Percentiles rank a stretch among this genome's conserved stretches.
phyloP scores from a whole-genome alignment of 2,113 vertebrate species.

The Dascyllus trimaculatus region DNA sequence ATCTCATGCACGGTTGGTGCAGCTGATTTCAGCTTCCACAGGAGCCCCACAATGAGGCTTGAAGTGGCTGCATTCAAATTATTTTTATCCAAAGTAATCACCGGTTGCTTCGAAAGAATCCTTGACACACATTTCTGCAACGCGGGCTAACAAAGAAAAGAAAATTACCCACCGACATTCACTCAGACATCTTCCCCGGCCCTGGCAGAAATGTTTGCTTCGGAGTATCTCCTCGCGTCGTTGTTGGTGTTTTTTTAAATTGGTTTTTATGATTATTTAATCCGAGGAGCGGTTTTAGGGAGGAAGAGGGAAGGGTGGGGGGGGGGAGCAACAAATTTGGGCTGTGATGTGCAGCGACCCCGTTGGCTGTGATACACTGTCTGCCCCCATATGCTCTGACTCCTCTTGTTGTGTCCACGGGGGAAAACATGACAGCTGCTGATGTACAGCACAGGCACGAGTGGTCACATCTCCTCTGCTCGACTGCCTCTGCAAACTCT shows the following conservation, averaged over 20 bases:
- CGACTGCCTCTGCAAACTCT: slow-evolving; percentile 64
- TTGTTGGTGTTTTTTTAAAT: not conserved
- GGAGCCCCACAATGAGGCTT: not conserved
- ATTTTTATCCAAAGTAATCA: slow-evolving; percentile 15
- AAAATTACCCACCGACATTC: not conserved
- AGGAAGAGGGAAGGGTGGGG: not conserved
- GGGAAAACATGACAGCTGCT: slow-evolving; percentile 73
- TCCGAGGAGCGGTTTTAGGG: slow-evolving; percentile 8
- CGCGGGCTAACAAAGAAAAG: slow-evolving; percentile 7
- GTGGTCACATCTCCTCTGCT: slow-evolving; percentile 56
- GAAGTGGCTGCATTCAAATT: slow-evolving; percentile 67
- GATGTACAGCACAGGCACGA: slow-evolving; percentile 64
- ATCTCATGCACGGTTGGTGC: not conserved
- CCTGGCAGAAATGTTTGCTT: slow-evolving; percentile 9
- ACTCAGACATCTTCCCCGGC: not conserved
- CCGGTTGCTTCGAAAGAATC: slow-evolving; percentile 41
- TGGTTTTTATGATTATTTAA: slow-evolving; percentile 22
- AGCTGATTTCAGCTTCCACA: not conserved
- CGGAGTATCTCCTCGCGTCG: slow-evolving; percentile 5
- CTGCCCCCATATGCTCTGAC: slow-evolving; percentile 49
- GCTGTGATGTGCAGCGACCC: slow-evolving; percentile 36
- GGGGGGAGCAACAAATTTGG: slow-evolving; percentile 29
- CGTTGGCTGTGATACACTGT: slow-evolving; percentile 55
- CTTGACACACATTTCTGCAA: slow-evolving; percentile 63
- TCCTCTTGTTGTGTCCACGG: slow-evolving; percentile 61